Conservation (phyloP, 2,888 invertebrate genomes). For the Metopia argyrocephala region DNA sequence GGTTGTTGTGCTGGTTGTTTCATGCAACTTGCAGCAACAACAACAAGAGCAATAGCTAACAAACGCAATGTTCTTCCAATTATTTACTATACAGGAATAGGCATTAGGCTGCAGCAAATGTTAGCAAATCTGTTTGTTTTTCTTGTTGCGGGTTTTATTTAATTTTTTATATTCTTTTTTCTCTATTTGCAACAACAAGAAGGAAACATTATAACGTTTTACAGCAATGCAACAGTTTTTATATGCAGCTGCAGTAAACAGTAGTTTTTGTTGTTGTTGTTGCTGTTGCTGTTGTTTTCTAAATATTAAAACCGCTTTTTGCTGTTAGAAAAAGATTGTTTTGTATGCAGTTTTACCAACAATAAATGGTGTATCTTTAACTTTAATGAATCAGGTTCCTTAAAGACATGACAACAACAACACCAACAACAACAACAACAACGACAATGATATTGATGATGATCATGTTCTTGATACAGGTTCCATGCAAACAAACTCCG, state of each 20-base stretch:
- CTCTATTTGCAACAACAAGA: not conserved
- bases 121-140: not conserved
- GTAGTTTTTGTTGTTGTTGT: constrained; percentile 41
- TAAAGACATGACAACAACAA: constrained; percentile 57
- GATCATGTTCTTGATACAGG: constrained; percentile 61
- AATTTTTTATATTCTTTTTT: not conserved
- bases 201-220: not conserved
- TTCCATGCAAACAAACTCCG: constrained; percentile 40
- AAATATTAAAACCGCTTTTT: constrained; percentile 60
- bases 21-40: constrained; percentile 26
- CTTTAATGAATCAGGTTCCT: constrained; percentile 65
- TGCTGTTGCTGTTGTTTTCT: not conserved
- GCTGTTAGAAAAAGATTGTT: constrained; percentile 61
- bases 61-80: constrained; percentile 64
- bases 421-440: not conserved
- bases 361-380: constrained; percentile 53
- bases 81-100: constrained; percentile 6
- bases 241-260: constrained; percentile 61
- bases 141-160: no score
- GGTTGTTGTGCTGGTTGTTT: constrained; percentile 32
- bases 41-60: constrained; percentile 65
- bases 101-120: constrained; percentile 48
- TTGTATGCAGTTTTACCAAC: constrained; percentile 37
- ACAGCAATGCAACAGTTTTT: constrained; percentile 47
- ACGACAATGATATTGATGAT: not conserved